Evolutionary conservation across 2,113 vertebrate genomes (phyloP), one percentile per base, ranked within the genome.

Genomic region (Callaeas wilsoni): DNA sequence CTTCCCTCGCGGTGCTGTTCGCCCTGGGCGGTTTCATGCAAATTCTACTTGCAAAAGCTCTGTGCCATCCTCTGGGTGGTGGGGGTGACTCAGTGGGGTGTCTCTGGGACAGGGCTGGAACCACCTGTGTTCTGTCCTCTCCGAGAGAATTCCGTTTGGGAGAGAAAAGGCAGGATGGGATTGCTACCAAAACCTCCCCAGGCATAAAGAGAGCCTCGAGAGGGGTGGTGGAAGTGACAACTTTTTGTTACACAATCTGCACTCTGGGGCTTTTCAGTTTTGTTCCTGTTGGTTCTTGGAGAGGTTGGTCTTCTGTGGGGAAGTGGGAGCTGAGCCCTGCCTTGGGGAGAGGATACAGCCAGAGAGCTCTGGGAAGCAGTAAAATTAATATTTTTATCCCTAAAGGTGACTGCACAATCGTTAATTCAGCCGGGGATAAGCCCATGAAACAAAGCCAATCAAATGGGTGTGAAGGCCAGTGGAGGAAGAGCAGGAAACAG

Each of bases 1-100:
- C n/a, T 59, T 42, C 37, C 16, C 50, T 65, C 1, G 2, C 44
- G 22, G 50, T 0, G 10, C 69, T 56, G 0, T 14, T 79, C 76
- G 84, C 81, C 87, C 41, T 0, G n/a, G 84, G 81, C 75, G 53
- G 89, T 94, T 95, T 96, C 93, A 33, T 20, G 20, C 4, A 5
- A 52, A 27, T 17, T 4, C 46, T 56, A 53, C 65, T 84, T 78
- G 71, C 86, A 69, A 63, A 37, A 90, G 56, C 71, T 26, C 37
- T 2, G 56, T 78, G 80, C 68, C 76, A 37, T 37, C 60, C 74
- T 23, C 42, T 41, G 75, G 42, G 41, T 1, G 2, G 6, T 13
- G 64, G 22, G 33, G 74, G 10, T 96, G 95, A 94, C 89, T 97
- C 91, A 89, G 3, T 3, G 10, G 12, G 37, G 42, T 5, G 6